Conservation (phyloP, 2,888 invertebrate genomes). For the Xestia xanthographa region DNA sequence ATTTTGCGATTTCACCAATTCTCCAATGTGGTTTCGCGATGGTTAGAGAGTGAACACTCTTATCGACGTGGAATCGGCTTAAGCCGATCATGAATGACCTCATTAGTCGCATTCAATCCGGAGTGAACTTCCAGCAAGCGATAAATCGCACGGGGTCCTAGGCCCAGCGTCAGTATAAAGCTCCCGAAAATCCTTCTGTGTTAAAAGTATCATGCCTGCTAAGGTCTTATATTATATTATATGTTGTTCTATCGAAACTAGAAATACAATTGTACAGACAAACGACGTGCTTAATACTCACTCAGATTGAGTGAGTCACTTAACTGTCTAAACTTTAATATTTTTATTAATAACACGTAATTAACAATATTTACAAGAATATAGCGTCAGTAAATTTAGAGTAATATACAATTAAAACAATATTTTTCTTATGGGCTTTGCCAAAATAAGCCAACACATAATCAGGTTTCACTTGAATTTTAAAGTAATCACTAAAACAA, state of each 20-base stretch:
- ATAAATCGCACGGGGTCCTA: neutral
- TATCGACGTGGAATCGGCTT: neutral
- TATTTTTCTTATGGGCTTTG: neutral
- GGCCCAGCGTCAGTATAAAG: neutral
- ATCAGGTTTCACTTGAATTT: neutral
- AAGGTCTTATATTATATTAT: too few species aligned
- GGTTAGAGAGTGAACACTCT: neutral
- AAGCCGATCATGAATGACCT: neutral
- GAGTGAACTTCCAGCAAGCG: neutral
- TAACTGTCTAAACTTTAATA: neutral
- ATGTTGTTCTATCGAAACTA: neutral
- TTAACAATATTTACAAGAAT: slow-evolving; percentile 5
- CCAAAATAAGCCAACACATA: neutral
- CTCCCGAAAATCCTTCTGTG: neutral
- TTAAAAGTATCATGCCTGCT: neutral
- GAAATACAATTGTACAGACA: slow-evolving; percentile 36
- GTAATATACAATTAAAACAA: neutral
- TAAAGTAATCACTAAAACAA: neutral
- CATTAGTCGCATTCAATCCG: neutral
- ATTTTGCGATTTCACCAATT: neutral
- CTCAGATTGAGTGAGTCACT: neutral
- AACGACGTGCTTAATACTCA: slow-evolving; percentile 2
- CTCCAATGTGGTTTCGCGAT: neutral
- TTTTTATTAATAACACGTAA: neutral
- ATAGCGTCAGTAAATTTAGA: neutral